Evolutionary conservation across 1,140 invertebrate species (phyloP).

Genomic region (Eubasilissa regina): DNA sequence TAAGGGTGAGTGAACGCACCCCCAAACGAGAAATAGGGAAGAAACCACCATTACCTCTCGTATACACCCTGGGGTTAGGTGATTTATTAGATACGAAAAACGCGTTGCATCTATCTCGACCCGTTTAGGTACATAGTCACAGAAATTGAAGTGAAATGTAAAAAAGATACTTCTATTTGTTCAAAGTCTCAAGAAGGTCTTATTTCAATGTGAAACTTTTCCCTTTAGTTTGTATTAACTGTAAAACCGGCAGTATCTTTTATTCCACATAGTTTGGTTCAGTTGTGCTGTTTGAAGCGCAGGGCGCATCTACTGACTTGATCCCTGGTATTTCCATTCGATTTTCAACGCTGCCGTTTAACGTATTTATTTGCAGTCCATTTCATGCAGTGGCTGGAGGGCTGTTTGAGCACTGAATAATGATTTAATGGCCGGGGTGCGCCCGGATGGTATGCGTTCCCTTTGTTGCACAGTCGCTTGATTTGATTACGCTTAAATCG

Average conservation of each 20-base stretch:
- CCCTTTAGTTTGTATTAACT: no score
- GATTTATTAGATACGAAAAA: slow-evolving; percentile 50
- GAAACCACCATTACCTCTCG: slow-evolving; percentile 45
- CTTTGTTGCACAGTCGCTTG: slow-evolving; percentile 34
- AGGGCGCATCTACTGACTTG: neutral
- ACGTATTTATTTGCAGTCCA: slow-evolving; percentile 43
- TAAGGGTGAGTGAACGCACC: slow-evolving; percentile 31
- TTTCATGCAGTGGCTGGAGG: slow-evolving; percentile 39
- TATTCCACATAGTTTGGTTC: neutral
- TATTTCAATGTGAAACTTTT: no score
- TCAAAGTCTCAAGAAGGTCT: no score
- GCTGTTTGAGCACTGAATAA: slow-evolving; percentile 29
- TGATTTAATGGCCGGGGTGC: slow-evolving; percentile 39
- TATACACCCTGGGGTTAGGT: slow-evolving; percentile 39
- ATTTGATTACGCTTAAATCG: slow-evolving; percentile 34
- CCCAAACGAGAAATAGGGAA: slow-evolving; percentile 30
- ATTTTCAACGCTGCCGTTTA: slow-evolving; percentile 33
- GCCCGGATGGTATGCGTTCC: neutral
- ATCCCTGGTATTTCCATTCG: slow-evolving; percentile 10
- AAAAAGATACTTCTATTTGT: no score
- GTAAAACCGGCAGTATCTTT: no score
- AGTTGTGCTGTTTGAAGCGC: neutral
- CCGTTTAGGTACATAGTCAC: neutral
- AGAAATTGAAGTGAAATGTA: no score
- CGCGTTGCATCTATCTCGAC: slow-evolving; percentile 25